Conservation (phyloP, 2,888 invertebrate genomes). For the Thymelicus sylvestris region DNA sequence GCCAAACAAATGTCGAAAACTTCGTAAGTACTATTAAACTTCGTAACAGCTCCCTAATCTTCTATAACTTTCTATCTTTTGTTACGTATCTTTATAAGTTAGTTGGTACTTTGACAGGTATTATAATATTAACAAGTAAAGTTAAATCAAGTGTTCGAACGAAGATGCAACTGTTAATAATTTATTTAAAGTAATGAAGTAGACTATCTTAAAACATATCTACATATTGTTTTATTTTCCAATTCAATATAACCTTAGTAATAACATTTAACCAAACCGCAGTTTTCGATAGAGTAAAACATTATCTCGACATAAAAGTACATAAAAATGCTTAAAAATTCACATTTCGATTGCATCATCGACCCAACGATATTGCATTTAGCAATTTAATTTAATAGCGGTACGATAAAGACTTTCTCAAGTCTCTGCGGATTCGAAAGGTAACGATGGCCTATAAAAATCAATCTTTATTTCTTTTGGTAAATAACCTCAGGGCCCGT, state of each 20-base stretch:
- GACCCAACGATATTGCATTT: constrained; percentile 24
- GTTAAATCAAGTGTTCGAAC: constrained; percentile 3
- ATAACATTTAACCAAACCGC: background rate
- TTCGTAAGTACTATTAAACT: constrained; percentile 54
- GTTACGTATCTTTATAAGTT: constrained; percentile 22
- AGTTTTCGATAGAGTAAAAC: constrained; percentile 26
- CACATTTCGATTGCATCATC: constrained; percentile 17
- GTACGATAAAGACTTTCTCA: constrained; percentile 24
- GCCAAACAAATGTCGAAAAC: constrained; percentile 51
- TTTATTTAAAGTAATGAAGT: background rate
- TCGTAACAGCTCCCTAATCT: constrained; percentile 23
- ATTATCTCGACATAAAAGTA: constrained; percentile 4
- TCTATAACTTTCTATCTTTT: constrained; percentile 25
- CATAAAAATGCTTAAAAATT: constrained; percentile 24
- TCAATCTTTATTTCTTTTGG: constrained; percentile 34
- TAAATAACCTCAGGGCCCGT: constrained; percentile 63
- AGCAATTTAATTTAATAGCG: constrained; percentile 34
- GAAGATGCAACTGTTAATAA: background rate
- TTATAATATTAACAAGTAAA: constrained; percentile 27
- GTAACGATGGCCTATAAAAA: constrained; percentile 31
- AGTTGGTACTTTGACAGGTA: constrained; percentile 12
- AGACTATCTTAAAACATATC: too few relatives aligned
- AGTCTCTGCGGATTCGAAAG: constrained; percentile 23
- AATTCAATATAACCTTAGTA: too few relatives aligned
- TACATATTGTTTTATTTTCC: too few relatives aligned